These are phyloP conservation scores for Oscheius sp. DNA, from an alignment of 2,888 invertebrate genomes.

Conservation along the genomic window DNA sequence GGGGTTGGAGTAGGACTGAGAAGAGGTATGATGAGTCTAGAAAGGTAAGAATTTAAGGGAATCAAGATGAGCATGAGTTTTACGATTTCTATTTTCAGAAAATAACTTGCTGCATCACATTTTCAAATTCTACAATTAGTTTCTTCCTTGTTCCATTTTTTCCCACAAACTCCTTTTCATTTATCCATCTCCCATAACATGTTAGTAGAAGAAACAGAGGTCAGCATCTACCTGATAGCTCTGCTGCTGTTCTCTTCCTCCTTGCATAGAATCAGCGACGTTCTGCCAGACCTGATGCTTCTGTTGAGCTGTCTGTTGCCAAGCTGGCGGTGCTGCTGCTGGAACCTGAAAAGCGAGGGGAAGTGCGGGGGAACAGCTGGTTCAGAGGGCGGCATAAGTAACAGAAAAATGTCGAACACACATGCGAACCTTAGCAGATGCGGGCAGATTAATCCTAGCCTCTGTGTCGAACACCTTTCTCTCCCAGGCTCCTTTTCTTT, in stretches of 20 bases:
- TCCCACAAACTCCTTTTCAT: not conserved
- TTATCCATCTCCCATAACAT: not conserved
- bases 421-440: slow-evolving; percentile 57
- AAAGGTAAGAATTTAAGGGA: too few species aligned
- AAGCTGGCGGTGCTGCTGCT: slow-evolving; percentile 56
- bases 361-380: slow-evolving; percentile 29
- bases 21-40: not conserved
- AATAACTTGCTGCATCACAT: not conserved
- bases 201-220: not conserved
- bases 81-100: not conserved
- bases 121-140: not conserved
- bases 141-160: not conserved
- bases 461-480: slow-evolving; percentile 60
- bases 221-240: slow-evolving; percentile 14
- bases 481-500: slow-evolving; percentile 64
- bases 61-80: not conserved
- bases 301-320: slow-evolving; percentile 56
- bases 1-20: slow-evolving; percentile 29
- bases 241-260: slow-evolving; percentile 30
- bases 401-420: slow-evolving; percentile 19
- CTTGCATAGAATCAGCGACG: slow-evolving; percentile 54
- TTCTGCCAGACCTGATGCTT: slow-evolving; percentile 63
- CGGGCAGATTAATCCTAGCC: slow-evolving; percentile 56
- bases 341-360: slow-evolving; percentile 43
- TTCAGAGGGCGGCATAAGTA: slow-evolving; percentile 19